phyloP scores from a whole-genome alignment of 2,113 vertebrate species.

The Antigone vipio region DNA sequence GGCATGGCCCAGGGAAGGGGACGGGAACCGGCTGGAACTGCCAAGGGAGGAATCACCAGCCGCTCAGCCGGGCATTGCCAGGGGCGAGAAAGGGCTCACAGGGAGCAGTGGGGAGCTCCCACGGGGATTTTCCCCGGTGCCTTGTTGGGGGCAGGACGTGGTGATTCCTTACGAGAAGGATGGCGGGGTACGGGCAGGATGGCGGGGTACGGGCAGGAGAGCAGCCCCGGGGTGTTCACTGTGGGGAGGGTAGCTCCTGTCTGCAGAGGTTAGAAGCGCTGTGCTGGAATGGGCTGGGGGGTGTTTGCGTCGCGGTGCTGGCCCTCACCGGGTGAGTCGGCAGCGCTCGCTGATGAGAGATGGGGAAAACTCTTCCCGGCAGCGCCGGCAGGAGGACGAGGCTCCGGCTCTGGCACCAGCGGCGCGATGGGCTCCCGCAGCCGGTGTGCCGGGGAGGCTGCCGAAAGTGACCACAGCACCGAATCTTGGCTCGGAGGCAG shows the following conservation, averaged over 20 bases:
- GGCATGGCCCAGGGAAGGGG: not conserved
- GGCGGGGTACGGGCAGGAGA: accelerated
- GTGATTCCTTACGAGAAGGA: accelerated
- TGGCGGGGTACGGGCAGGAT: no score
- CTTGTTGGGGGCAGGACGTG: not conserved
- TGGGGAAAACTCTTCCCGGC: not conserved
- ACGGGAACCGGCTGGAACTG: not conserved
- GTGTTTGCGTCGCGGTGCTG: not conserved
- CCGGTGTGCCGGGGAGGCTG: accelerated
- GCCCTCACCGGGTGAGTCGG: not conserved
- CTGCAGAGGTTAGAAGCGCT: no score
- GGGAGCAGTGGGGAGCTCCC: not conserved
- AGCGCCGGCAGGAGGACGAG: not conserved
- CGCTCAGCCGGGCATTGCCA: accelerated
- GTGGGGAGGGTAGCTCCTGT: no score
- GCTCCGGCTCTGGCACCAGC: accelerated
- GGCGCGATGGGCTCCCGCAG: not conserved
- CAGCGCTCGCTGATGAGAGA: not conserved
- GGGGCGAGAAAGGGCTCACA: no score
- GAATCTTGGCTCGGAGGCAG: no score
- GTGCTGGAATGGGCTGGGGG: not conserved
- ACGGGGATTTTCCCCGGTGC: not conserved
- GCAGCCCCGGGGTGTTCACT: no score
- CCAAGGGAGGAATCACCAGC: not conserved
- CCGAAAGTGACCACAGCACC: accelerated